Conservation (phyloP, 2,888 invertebrate genomes). For the Nematopogon swammerdamellus region DNA sequence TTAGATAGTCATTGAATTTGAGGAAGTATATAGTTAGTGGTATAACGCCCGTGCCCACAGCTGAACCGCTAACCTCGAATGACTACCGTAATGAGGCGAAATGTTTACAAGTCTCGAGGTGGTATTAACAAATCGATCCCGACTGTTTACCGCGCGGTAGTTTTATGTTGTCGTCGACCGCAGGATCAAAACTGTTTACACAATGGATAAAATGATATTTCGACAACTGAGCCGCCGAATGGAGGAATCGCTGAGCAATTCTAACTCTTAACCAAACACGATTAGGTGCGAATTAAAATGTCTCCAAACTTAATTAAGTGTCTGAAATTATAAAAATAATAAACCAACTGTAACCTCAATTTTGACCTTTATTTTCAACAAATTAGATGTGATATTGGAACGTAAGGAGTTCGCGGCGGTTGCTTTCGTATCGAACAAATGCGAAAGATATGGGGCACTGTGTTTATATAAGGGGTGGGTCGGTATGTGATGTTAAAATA, state of each 20-base stretch:
- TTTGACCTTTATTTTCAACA: no score
- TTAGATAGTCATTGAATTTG: no score
- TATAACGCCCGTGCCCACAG: no score
- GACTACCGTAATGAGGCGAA: background rate
- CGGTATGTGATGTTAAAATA: conserved; percentile 55
- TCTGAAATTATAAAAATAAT: background rate
- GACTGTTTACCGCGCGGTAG: conserved; percentile 1
- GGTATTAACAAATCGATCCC: conserved; percentile 1
- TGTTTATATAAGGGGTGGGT: conserved; percentile 48
- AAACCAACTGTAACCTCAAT: no score
- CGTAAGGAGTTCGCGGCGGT: background rate
- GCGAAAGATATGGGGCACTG: conserved; percentile 35
- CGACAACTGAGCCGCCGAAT: background rate
- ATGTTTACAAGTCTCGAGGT: background rate
- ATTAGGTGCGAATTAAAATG: no score
- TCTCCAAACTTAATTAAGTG: background rate
- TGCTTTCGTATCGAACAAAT: background rate
- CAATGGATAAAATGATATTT: conserved; percentile 1
- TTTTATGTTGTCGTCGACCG: conserved; percentile 1
- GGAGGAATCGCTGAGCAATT: background rate
- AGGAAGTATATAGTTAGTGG: no score
- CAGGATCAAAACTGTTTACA: conserved; percentile 2
- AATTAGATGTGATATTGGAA: no score
- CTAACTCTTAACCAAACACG: background rate
- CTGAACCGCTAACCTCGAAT: background rate